Percentiles rank a stretch among this genome's conserved stretches.
Evolutionary conservation across 2,113 vertebrate species (phyloP).

Genomic region (Mesitornis unicolor): DNA sequence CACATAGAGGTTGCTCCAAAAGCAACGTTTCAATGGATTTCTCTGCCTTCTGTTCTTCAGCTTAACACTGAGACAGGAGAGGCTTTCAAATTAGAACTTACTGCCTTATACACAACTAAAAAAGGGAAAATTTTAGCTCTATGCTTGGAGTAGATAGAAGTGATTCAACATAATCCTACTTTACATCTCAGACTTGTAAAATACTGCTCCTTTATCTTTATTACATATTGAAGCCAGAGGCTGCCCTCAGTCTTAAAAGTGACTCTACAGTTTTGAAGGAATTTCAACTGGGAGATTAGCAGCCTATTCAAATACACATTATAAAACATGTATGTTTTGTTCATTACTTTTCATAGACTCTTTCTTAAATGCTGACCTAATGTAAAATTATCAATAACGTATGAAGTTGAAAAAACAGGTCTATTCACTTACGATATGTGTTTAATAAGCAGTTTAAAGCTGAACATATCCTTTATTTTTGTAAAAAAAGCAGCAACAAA

Average conservation of each 20-base stretch:
- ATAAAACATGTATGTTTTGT: not conserved
- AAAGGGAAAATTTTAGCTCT: not conserved
- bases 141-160: not conserved
- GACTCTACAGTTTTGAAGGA: not conserved
- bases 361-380: not conserved
- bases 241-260: not conserved
- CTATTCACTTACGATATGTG: not conserved
- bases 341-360: not conserved
- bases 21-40: not conserved
- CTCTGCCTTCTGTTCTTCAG: not conserved
- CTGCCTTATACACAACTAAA: not conserved
- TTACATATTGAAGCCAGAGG: not conserved
- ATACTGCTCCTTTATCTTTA: not conserved
- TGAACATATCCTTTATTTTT: not conserved
- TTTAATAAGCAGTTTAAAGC: not conserved
- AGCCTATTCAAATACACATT: not conserved
- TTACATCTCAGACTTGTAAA: not conserved
- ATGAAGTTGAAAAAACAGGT: not conserved
- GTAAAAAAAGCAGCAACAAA: not conserved
- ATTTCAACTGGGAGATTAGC: slow-evolving; percentile 22
- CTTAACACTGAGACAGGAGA: not conserved
- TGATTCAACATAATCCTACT: not conserved
- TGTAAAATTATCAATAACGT: not conserved
- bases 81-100: not conserved
- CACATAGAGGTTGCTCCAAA: not conserved